Conservation (phyloP, 2,113 vertebrate species). For the Centropus bengalensis region DNA sequence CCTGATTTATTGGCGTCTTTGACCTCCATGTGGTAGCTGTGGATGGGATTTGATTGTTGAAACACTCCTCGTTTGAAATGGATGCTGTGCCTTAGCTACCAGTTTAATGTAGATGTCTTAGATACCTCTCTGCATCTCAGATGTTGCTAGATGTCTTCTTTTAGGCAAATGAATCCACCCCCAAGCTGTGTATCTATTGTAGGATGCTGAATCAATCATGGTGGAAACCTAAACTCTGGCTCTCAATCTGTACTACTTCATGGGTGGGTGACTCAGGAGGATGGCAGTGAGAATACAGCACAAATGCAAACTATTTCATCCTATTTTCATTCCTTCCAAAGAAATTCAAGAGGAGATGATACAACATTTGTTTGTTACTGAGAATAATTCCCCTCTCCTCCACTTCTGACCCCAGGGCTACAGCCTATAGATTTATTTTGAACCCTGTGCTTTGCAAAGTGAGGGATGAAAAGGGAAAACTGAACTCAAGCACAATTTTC, state of each 20-base stretch:
- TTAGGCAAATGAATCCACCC: not conserved
- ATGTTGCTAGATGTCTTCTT: not conserved
- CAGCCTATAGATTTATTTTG: not conserved
- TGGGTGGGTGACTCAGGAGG: not conserved
- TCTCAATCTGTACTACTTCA: not conserved
- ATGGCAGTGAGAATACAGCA: not conserved
- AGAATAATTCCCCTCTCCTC: not conserved
- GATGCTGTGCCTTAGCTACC: not conserved
- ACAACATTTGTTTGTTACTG: not conserved
- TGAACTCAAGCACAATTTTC: not conserved
- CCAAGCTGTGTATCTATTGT: no score
- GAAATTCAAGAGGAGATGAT: not conserved
- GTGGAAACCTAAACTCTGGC: not conserved
- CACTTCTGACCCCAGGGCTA: not conserved
- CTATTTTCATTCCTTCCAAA: not conserved
- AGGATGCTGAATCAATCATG: no score
- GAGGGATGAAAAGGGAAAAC: not conserved
- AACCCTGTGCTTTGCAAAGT: not conserved
- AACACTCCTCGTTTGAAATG: not conserved
- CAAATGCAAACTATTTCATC: not conserved
- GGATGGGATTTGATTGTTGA: not conserved
- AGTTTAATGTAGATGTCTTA: not conserved
- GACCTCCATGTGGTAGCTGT: not conserved
- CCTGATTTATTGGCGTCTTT: not conserved
- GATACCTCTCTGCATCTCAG: not conserved